phyloP scores from a whole-genome alignment of 2,797 vertebrate genomes.

The Aselliscus stoliczkanus region DNA sequence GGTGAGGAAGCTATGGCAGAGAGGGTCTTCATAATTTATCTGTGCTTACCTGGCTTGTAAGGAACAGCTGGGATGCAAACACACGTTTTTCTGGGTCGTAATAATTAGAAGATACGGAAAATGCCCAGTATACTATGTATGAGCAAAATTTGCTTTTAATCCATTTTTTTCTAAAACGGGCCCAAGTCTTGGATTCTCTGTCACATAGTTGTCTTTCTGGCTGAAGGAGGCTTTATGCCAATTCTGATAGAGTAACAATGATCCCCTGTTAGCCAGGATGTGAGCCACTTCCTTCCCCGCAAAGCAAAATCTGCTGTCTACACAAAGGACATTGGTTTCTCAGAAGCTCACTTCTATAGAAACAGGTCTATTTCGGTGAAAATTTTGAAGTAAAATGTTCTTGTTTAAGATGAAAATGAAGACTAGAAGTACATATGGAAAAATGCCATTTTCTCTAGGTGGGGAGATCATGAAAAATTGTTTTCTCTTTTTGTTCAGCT shows the following conservation, averaged over 20 bases:
- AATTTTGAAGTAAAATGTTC: constrained; percentile 39
- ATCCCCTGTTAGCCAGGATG: constrained; percentile 31
- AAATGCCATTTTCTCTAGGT: constrained; percentile 27
- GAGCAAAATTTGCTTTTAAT: constrained; percentile 8
- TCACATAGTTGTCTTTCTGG: background rate
- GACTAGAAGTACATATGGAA: background rate
- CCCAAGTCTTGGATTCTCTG: background rate
- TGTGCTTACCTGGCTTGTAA: background rate
- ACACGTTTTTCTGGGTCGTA: background rate
- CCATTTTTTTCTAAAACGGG: background rate
- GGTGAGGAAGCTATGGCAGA: background rate
- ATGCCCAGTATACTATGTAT: background rate
- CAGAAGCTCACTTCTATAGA: constrained; percentile 63
- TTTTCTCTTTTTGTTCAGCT: constrained; percentile 12
- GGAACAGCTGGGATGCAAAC: constrained; percentile 7
- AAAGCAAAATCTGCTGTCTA: constrained; percentile 12
- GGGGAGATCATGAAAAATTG: background rate
- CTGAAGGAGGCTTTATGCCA: constrained; percentile 12
- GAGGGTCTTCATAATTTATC: background rate
- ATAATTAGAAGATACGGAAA: background rate
- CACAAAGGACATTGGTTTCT: constrained; percentile 40
- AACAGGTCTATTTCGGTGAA: constrained; percentile 21
- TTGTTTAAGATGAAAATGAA: constrained; percentile 51
- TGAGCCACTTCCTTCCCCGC: constrained; percentile 57
- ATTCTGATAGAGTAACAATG: background rate